Base-by-base conservation (phyloP, 2,888 invertebrate genomes). In the Ctena decussata region DNA sequence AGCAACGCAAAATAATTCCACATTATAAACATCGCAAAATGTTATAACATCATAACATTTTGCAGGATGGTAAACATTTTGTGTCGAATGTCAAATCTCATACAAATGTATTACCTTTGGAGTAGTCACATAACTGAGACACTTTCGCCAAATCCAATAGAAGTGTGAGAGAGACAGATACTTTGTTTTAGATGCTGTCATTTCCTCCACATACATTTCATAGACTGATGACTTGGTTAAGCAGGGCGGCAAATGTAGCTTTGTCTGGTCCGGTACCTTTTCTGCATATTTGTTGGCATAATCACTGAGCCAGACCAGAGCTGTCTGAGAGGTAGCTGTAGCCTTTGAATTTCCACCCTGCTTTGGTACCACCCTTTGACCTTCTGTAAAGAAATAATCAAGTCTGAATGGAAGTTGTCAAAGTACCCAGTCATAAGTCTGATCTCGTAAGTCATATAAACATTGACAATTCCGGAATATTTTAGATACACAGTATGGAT, bases 211-310 rank as follows among this genome's bases (percentile, higher is more conserved):
- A 60, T 74, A 74, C 49, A 74, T 44, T 1, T 46, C 74, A 53
- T 32, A 74, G 1, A 74, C 73, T n/a, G 8, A 12, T 11, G 37
- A 18, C 41, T 74, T 74, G 2, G 74, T 74, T 18, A 74, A 32
- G 21, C 74, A 74, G 18, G 74, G 41, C n/a, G 74, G 74, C 21
- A 74, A 41, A 27, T 49, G 44, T 30, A 46, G 32, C 32, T 74
- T 49, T 8, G 21, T 24, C 32, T 21, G 27, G 35, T 74, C 74
- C 3, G 74, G 74, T 0, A 49, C 15, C 27, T 49, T 46, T 12
- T 74, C 74, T 21, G 49, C 44, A 74, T 39, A 74, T 32, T 53
- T 44, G 27, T 12, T 49, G 18, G 74, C 74, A 74, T 74, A 74
- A 1, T 32, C n/a, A 30, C 49, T 12, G 21, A 74, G 35, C 74